A percentile compares a stretch with the other conserved stretches of the same genome.
Conservation (phyloP, 2,888 invertebrate genomes). For the Euplagia quadripunctaria region DNA sequence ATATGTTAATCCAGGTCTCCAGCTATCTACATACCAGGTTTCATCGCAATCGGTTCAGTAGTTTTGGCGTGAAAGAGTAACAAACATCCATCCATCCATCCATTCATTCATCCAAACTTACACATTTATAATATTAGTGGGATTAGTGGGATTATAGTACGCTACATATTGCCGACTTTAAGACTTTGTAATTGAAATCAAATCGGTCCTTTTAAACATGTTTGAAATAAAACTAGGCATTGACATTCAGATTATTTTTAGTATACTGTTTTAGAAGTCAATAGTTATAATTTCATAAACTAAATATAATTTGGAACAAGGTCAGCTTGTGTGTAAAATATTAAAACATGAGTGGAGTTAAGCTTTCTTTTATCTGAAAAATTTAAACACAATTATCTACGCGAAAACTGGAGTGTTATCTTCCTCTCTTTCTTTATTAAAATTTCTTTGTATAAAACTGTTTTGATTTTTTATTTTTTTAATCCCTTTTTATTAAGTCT, state of each 20-base stretch:
- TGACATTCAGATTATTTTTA: slow-evolving; percentile 15
- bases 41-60: no score
- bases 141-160: no score
- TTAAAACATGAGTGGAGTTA: slow-evolving; percentile 17
- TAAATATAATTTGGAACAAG: slow-evolving; percentile 20
- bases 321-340: slow-evolving; percentile 18
- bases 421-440: background rate
- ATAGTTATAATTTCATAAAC: slow-evolving; percentile 8
- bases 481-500: no score
- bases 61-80: no score
- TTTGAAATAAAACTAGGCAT: slow-evolving; percentile 8
- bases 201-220: background rate
- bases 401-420: background rate
- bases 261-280: slow-evolving; percentile 14
- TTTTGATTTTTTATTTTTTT: background rate
- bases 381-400: slow-evolving; percentile 2
- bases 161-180: no score
- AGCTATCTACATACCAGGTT: no score
- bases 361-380: slow-evolving; percentile 15
- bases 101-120: no score
- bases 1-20: no score
- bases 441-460: background rate
- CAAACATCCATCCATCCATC: no score
- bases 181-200: background rate
- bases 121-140: no score